Percentiles rank a stretch among this genome's conserved stretches.
These are phyloP conservation scores for Brenthis ino DNA, from an alignment of 2,888 invertebrate genomes.

Conservation along the genomic window DNA sequence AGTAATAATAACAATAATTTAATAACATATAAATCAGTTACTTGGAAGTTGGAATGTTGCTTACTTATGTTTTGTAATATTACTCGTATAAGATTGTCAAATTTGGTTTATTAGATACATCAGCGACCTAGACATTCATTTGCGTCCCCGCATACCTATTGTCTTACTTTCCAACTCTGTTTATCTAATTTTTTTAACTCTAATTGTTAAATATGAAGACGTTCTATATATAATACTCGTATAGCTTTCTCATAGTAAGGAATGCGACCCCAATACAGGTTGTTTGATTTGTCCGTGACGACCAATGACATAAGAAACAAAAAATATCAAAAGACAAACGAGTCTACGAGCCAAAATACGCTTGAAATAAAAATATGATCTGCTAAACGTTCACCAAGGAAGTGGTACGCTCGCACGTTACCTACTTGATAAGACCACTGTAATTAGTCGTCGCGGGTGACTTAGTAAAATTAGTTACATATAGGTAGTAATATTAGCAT, in stretches of 20 bases:
- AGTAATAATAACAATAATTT: neutral
- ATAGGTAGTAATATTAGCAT: slow-evolving; percentile 6
- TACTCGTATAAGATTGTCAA: neutral
- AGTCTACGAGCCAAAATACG: slow-evolving; percentile 14
- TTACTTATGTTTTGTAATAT: neutral
- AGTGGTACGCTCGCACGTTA: slow-evolving; percentile 16
- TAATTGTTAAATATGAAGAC: too few species aligned
- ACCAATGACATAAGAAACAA: slow-evolving; percentile 9
- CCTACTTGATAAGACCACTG: slow-evolving; percentile 15
- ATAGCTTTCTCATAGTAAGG: too few species aligned
- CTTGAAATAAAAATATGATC: slow-evolving; percentile 10
- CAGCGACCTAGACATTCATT: too few species aligned
- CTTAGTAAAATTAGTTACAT: slow-evolving; percentile 27
- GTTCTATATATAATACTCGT: too few species aligned
- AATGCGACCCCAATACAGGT: neutral
- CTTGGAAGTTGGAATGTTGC: neutral
- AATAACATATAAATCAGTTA: neutral
- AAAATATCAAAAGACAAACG: slow-evolving; percentile 8
- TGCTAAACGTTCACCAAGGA: slow-evolving; percentile 9
- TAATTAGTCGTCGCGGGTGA: slow-evolving; percentile 28
- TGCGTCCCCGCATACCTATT: too few species aligned
- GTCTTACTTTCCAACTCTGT: too few species aligned
- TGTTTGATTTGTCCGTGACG: neutral
- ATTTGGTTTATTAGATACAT: too few species aligned
- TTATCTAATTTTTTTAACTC: too few species aligned